Evolutionary conservation across 2,797 vertebrate species (phyloP).

Genomic region (Periparus ater): DNA sequence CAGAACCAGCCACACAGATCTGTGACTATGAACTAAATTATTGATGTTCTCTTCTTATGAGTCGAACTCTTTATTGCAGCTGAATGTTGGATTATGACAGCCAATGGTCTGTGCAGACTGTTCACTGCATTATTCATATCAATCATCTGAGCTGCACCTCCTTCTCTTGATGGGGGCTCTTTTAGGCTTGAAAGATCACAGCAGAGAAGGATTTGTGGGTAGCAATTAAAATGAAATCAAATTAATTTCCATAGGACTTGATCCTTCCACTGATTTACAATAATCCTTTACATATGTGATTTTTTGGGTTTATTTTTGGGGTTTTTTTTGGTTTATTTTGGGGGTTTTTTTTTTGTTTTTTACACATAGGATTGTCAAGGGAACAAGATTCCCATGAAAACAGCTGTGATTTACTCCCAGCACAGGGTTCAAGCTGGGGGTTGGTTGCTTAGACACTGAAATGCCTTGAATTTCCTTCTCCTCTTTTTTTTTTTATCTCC

Average conservation of each 20-base stretch:
- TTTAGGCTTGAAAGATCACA: not conserved
- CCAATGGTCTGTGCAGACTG: not conserved
- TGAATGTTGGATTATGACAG: not conserved
- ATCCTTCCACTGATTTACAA: not conserved
- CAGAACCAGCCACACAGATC: not conserved
- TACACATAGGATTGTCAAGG: not conserved
- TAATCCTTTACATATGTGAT: not conserved
- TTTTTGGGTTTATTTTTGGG: not conserved
- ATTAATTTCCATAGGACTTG: not conserved
- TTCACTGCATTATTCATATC: slow-evolving; percentile 13
- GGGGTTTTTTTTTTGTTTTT: not conserved
- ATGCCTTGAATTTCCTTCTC: not conserved
- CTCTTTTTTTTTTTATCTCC: not conserved
- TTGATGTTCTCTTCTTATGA: not conserved
- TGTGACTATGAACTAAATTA: slow-evolving; percentile 5
- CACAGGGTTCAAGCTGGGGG: not conserved
- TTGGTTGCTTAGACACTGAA: not conserved
- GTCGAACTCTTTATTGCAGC: not conserved
- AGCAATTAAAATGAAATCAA: not conserved
- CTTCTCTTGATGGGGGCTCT: not conserved
- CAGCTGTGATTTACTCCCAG: not conserved
- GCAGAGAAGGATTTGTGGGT: not conserved
- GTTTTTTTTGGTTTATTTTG: not conserved
- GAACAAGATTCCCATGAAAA: not conserved
- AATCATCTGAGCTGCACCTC: not conserved